These are phyloP conservation scores for Oncorhynchus clarkii DNA, from an alignment of 2,113 vertebrate genomes.

Conservation along the genomic window DNA sequence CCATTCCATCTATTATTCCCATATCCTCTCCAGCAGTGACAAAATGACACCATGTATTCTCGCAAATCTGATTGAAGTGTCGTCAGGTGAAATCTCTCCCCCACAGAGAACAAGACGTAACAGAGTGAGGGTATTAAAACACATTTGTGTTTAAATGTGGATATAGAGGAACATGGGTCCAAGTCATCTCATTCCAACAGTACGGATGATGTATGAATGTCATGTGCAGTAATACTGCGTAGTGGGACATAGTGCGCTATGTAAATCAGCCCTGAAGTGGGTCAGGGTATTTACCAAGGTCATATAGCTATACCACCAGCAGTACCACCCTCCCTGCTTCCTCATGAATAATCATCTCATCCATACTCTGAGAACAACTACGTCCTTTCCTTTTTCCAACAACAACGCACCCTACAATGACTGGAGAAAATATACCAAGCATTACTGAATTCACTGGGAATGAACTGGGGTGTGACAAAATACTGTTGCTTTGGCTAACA, in stretches of 20 bases:
- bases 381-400: constrained; percentile 42
- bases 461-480: constrained; percentile 40
- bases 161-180: constrained; percentile 38
- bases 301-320: constrained; percentile 12
- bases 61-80: constrained; percentile 48
- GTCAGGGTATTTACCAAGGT: constrained; percentile 53
- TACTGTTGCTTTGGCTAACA: constrained; percentile 29
- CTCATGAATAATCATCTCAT: constrained; percentile 57
- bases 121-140: constrained; percentile 15
- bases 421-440: not conserved
- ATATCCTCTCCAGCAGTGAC: not conserved
- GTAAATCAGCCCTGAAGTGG: constrained; percentile 47
- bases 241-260: constrained; percentile 9
- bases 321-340: not conserved
- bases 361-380: constrained; percentile 44
- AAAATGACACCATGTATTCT: not conserved
- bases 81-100: constrained; percentile 31
- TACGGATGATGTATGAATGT: constrained; percentile 40
- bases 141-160: constrained; percentile 40
- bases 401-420: not conserved
- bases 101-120: constrained; percentile 27
- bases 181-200: constrained; percentile 28
- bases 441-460: not conserved
- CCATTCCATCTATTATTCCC: constrained; percentile 34
- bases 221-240: constrained; percentile 12